A percentile compares a stretch with the other conserved stretches of the same genome.
Conservation (phyloP, 1,140 invertebrate species). For the Drosophila sp. region DNA sequence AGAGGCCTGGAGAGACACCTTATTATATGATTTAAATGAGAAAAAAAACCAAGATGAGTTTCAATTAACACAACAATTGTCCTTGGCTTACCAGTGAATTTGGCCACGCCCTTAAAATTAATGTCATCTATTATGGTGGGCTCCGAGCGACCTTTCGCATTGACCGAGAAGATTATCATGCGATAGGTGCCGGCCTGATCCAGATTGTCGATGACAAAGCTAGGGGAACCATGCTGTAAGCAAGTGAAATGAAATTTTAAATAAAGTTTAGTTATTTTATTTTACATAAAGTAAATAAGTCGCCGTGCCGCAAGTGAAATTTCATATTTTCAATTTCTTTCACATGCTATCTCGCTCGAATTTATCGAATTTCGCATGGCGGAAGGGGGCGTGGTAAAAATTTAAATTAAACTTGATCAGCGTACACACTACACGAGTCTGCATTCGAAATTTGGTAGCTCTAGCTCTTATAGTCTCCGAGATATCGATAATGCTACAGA, state of each 20-base stretch:
- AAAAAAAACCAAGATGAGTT: constrained; percentile 34
- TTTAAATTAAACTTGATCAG: too few species aligned
- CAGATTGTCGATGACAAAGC: constrained; percentile 90
- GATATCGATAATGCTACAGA: too few species aligned
- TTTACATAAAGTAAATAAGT: neutral
- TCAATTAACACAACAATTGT: constrained; percentile 30
- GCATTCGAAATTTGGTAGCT: too few species aligned
- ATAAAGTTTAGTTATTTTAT: neutral
- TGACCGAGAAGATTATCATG: constrained; percentile 91
- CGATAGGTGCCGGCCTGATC: constrained; percentile 90
- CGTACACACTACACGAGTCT: too few species aligned
- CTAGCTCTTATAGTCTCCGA: too few species aligned
- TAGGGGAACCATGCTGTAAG: constrained; percentile 85
- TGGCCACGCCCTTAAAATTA: constrained; percentile 91
- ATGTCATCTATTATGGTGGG: constrained; percentile 91
- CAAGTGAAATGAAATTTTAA: neutral
- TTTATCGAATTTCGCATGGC: too few species aligned
- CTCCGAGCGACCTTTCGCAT: constrained; percentile 93
- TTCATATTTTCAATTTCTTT: too few species aligned
- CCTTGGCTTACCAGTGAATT: constrained; percentile 85
- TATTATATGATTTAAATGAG: constrained; percentile 42
- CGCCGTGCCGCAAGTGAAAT: too few species aligned
- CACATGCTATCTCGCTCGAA: too few species aligned
- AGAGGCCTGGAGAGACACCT: constrained; percentile 83
- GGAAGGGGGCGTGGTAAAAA: too few species aligned